A percentile compares a stretch with the other conserved stretches of the same genome.
These are phyloP conservation scores for Diachasma alloeum DNA, from an alignment of 1,140 invertebrate genomes.

Conservation along the genomic window DNA sequence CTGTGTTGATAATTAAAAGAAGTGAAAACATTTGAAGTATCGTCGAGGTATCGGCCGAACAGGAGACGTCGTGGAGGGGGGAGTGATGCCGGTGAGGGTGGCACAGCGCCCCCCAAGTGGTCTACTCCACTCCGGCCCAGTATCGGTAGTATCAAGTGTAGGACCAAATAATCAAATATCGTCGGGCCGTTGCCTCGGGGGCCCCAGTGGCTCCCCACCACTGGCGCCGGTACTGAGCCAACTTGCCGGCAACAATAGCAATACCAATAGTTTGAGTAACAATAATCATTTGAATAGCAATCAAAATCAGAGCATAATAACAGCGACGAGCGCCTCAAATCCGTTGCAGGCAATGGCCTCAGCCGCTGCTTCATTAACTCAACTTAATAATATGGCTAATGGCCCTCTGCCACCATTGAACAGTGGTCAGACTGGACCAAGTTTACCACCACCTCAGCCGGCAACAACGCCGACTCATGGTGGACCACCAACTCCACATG, in stretches of 20 bases:
- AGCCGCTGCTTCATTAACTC: slow-evolving; percentile 58
- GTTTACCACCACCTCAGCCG: slow-evolving; percentile 56
- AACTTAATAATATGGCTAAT: slow-evolving; percentile 63
- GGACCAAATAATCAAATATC: slow-evolving; percentile 33
- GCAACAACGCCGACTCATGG: slow-evolving; percentile 60
- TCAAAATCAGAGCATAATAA: not conserved
- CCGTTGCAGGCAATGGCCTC: slow-evolving; percentile 62
- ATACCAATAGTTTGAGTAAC: slow-evolving; percentile 22
- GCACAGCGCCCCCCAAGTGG: slow-evolving; percentile 65
- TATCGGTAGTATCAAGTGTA: slow-evolving; percentile 55
- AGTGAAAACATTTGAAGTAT: not conserved
- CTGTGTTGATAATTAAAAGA: not conserved
- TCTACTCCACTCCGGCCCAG: slow-evolving; percentile 62
- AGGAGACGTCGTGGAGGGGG: slow-evolving; percentile 62
- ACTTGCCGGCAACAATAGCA: slow-evolving; percentile 20
- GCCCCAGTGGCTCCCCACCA: slow-evolving; percentile 55
- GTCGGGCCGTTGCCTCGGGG: slow-evolving; percentile 61
- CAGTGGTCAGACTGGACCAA: slow-evolving; percentile 50
- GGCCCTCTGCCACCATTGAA: slow-evolving; percentile 58
- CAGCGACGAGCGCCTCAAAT: slow-evolving; percentile 43
- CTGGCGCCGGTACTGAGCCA: slow-evolving; percentile 47
- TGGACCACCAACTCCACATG: slow-evolving; percentile 56
- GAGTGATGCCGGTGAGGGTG: slow-evolving; percentile 66
- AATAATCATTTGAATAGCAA: not conserved
- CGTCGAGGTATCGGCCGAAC: slow-evolving; percentile 42